Evolutionary conservation across 2,113 vertebrate species (phyloP).

Genomic region (Anolis sagrei): DNA sequence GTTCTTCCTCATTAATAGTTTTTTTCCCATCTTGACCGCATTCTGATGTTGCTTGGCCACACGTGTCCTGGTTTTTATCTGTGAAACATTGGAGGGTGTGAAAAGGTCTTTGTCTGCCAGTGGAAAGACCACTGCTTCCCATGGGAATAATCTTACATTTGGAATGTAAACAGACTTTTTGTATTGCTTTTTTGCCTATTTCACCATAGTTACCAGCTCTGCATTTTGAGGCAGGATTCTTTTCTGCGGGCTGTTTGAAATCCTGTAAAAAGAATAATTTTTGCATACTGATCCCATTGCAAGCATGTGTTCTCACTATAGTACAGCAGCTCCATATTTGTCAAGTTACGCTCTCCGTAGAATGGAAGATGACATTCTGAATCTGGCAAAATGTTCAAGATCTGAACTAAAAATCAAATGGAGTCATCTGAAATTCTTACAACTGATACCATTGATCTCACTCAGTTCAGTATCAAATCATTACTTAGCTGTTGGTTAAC

Average conservation of each 20-base stretch:
- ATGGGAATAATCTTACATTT: not conserved
- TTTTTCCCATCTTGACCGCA: too few relatives aligned
- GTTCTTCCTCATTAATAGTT: too few relatives aligned
- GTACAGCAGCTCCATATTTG: not conserved
- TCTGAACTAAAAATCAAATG: not conserved
- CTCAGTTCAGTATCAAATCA: constrained; percentile 2
- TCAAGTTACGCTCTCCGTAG: not conserved
- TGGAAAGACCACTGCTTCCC: too few relatives aligned
- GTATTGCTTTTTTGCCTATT: not conserved
- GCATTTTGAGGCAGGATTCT: not conserved
- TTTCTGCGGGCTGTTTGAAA: not conserved
- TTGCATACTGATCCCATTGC: not conserved
- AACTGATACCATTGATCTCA: constrained; percentile 17
- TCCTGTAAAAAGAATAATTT: not conserved
- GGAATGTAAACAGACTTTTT: not conserved
- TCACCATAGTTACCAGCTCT: not conserved
- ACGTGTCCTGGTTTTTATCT: too few relatives aligned
- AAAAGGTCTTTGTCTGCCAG: too few relatives aligned
- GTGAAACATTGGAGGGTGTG: too few relatives aligned
- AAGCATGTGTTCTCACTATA: not conserved
- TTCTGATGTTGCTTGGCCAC: too few relatives aligned
- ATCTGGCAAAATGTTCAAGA: fast-evolving
- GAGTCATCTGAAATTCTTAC: not conserved
- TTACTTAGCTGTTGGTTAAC: constrained; percentile 26
- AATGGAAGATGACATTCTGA: not conserved